Percentiles rank a stretch among this genome's conserved stretches.
phyloP scores from a whole-genome alignment of 2,113 vertebrate species.

The Plotosus lineatus region DNA sequence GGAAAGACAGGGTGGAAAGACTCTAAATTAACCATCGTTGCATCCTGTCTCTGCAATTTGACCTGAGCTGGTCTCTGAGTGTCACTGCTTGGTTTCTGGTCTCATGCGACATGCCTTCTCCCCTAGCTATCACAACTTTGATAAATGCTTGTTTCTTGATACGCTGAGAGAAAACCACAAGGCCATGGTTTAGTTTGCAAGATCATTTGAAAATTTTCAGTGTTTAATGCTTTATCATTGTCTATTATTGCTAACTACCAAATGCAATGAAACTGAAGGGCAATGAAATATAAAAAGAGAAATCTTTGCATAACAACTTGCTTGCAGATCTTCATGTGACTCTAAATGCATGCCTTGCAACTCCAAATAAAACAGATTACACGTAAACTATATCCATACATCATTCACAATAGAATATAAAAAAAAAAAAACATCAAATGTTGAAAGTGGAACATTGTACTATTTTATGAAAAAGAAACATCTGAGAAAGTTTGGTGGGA shows the following conservation, averaged over 20 bases:
- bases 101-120: not conserved
- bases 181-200: not conserved
- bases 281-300: not conserved
- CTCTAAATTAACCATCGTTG: not conserved
- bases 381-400: no score
- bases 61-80: not conserved
- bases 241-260: not conserved
- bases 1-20: not conserved
- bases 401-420: no score
- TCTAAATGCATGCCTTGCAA: not conserved
- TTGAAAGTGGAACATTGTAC: no score
- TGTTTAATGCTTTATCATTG: not conserved
- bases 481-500: no score
- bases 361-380: no score
- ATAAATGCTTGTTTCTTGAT: not conserved
- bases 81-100: not conserved
- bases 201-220: not conserved
- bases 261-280: not conserved
- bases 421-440: no score
- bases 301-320: not conserved
- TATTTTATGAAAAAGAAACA: no score
- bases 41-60: constrained; percentile 10
- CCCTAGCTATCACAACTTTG: not conserved
- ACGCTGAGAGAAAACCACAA: not conserved
- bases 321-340: not conserved